Base-by-base conservation (phyloP, 2,888 invertebrate species). In the Gnatocerus cornutus region DNA sequence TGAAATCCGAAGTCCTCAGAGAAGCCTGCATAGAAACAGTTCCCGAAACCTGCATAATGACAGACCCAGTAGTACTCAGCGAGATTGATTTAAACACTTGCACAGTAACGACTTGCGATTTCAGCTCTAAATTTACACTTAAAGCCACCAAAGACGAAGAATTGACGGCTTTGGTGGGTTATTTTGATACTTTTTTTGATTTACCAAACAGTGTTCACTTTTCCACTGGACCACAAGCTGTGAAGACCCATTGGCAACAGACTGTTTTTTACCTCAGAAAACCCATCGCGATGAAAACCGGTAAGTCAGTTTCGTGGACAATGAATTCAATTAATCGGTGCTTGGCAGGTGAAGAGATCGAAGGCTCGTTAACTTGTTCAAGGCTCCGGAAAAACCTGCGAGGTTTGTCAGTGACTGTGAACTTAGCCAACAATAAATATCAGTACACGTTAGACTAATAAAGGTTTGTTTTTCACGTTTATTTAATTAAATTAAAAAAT, bases 221-320 rank as follows among this genome's bases (percentile, higher is more conserved):
- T 78, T 92, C 93, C 56, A 97, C 97, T 0, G 91, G 94, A 0
- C 97, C 97, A 1, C 86, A 88, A 39, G 85, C 87, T 0, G 87
- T 89, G 0, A 87, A 90, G 14, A 98, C 98, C 0, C 98, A 98
- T 87, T 98, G 98, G 98, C 96, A 97, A 81, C 98, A 98, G 84
- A 96, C 96, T 0, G 89, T 96, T 0, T 96, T 97, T 83, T 93
- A 94, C 79, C 87, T 98, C 9, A 92, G 90, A 71, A 89, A 93
- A 74, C 90, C 93, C 30, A 88, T 93, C 50, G 83, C 88, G 52
- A 90, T 96, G 0, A 90, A 90, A 73, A 85, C 90, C 84, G 95
- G 93, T 84, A 79, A 78, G 59, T 59, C 1, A n/a, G 16, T 33
- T 3, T 16, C 59, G 39, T 41, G n/a, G n/a, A 4, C 21, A 43